These are phyloP conservation scores for Coracias cyanogaster DNA, from an alignment of 2,797 vertebrate species.

Conservation along the genomic window DNA sequence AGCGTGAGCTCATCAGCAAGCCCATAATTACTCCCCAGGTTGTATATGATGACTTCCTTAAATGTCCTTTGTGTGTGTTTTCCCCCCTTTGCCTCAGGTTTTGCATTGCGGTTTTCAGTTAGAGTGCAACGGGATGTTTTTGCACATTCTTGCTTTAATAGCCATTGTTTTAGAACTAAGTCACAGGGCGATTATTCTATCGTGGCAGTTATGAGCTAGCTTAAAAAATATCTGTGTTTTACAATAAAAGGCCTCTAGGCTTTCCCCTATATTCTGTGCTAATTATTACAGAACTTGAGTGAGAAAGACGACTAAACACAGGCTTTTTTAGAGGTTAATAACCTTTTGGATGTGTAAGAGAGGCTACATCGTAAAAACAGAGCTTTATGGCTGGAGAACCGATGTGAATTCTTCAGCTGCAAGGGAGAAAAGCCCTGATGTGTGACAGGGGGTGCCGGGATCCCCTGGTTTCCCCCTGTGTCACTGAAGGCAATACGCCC, in stretches of 20 bases:
- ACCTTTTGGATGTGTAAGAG: not conserved
- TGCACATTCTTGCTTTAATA: not conserved
- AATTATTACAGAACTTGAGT: not conserved
- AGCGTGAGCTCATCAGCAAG: not conserved
- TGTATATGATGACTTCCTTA: not conserved
- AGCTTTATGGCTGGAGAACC: not conserved
- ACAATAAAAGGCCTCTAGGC: not conserved
- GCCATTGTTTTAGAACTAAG: not conserved
- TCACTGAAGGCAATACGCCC: not conserved
- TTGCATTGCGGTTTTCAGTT: not conserved
- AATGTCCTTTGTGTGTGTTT: not conserved
- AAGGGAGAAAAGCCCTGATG: not conserved
- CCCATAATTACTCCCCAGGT: not conserved
- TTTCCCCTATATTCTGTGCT: not conserved
- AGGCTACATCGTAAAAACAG: accelerated
- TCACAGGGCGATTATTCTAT: not conserved
- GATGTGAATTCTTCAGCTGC: not conserved
- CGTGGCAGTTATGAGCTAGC: not conserved
- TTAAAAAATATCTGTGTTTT: not conserved
- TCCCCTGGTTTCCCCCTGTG: not conserved
- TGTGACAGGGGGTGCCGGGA: not conserved
- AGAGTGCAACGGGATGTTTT: not conserved
- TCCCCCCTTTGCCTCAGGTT: not conserved
- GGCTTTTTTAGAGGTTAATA: not conserved
- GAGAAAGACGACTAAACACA: not conserved